Evolutionary conservation across 2,113 vertebrate species (phyloP).

Genomic region (Chamaea fasciata): DNA sequence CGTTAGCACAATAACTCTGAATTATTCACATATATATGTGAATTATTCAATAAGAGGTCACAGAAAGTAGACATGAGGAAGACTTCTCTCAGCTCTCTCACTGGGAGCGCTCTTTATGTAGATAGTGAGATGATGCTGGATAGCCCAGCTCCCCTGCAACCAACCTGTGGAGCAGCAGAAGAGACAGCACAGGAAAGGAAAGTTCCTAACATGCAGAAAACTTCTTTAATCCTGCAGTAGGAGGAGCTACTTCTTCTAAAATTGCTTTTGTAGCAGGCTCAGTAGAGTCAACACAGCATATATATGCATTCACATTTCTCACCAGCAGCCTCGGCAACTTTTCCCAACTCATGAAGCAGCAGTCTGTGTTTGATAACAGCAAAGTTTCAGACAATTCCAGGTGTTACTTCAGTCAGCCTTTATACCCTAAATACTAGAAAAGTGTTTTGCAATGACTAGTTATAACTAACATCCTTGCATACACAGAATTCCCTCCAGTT

Average conservation of each 20-base stretch:
- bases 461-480: neutral
- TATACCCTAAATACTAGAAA: neutral
- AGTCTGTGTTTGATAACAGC: neutral
- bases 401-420: neutral
- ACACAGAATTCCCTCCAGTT: neutral
- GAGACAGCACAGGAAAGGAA: neutral
- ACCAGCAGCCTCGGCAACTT: neutral
- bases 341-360: neutral
- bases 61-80: neutral
- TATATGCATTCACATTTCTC: neutral
- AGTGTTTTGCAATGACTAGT: neutral
- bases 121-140: neutral
- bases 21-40: neutral
- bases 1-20: neutral
- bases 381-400: neutral
- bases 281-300: neutral
- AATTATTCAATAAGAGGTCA: neutral
- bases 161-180: neutral
- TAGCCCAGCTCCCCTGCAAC: neutral
- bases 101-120: neutral
- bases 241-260: conserved; percentile 13
- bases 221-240: neutral
- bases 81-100: neutral
- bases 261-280: neutral
- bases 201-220: neutral